A percentile compares a stretch with the other conserved stretches of the same genome.
Conservation (phyloP, 2,113 vertebrate genomes). For the Carettochelys insculpta region DNA sequence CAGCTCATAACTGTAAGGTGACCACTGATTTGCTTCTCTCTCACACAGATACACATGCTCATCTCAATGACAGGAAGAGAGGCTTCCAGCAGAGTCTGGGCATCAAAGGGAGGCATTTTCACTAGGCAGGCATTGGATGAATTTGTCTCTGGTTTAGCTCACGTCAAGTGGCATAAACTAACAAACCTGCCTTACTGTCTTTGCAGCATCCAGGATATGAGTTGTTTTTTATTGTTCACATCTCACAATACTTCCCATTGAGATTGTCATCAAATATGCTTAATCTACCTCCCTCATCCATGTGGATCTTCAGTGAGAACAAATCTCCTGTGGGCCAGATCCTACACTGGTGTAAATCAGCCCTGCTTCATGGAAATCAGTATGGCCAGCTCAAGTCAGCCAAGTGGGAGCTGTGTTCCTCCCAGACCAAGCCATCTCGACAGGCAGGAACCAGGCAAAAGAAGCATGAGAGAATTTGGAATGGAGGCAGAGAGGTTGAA, state of each 20-base stretch:
- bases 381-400: not conserved
- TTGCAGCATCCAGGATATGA: not conserved
- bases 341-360: not conserved
- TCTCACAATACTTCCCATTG: not conserved
- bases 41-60: not conserved
- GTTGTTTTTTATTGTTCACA: slow-evolving; percentile 22
- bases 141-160: slow-evolving; percentile 43
- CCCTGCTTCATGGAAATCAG: not conserved
- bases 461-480: too few relatives aligned
- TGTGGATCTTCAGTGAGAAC: not conserved
- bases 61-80: not conserved
- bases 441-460: too few relatives aligned
- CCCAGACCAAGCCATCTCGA: not conserved
- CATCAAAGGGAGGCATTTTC: not conserved
- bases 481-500: not conserved
- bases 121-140: not conserved
- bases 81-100: not conserved
- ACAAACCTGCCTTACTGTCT: slow-evolving; percentile 23
- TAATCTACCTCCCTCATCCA: not conserved
- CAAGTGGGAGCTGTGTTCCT: not conserved
- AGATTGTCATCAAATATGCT: not conserved
- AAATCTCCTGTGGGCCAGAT: not conserved
- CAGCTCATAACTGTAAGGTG: not conserved
- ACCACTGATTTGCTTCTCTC: accelerated
- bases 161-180: slow-evolving; percentile 43